phyloP scores from a whole-genome alignment of 1,140 invertebrate species.

The Pararge aegeria region DNA sequence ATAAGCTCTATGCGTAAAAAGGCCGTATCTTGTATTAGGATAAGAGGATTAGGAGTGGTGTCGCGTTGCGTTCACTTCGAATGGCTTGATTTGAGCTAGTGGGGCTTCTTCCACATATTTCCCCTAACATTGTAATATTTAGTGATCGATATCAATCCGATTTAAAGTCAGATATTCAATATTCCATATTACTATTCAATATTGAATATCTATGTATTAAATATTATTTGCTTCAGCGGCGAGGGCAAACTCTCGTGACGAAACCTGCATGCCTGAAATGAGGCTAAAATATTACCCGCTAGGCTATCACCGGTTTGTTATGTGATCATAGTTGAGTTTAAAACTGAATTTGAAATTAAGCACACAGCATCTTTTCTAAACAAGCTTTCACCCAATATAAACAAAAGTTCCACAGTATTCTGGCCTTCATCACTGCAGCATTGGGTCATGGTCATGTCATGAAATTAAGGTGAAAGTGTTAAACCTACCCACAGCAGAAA shows the following conservation, averaged over 20 bases:
- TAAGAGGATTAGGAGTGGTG: constrained; percentile 47
- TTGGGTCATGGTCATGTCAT: neutral
- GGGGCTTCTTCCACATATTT: constrained; percentile 26
- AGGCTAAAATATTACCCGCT: no score
- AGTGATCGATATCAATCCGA: neutral
- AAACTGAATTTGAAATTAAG: no score
- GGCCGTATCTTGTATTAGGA: constrained; percentile 38
- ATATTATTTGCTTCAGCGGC: no score
- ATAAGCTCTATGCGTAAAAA: constrained; percentile 34
- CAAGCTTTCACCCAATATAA: no score
- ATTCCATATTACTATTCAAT: no score
- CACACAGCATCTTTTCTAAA: no score
- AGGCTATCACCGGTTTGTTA: no score
- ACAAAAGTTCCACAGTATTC: neutral
- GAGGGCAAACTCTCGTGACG: no score
- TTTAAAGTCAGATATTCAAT: no score
- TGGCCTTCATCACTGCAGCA: neutral
- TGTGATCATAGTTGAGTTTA: no score
- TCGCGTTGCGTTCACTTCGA: constrained; percentile 32
- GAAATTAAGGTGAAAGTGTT: neutral
- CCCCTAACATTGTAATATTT: constrained; percentile 2
- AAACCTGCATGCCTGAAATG: no score
- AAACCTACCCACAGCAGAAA: neutral
- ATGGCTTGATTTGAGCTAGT: constrained; percentile 39
- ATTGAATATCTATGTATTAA: no score